Base-by-base conservation (phyloP, 2,888 invertebrate species). In the Cheilosia variabilis region DNA sequence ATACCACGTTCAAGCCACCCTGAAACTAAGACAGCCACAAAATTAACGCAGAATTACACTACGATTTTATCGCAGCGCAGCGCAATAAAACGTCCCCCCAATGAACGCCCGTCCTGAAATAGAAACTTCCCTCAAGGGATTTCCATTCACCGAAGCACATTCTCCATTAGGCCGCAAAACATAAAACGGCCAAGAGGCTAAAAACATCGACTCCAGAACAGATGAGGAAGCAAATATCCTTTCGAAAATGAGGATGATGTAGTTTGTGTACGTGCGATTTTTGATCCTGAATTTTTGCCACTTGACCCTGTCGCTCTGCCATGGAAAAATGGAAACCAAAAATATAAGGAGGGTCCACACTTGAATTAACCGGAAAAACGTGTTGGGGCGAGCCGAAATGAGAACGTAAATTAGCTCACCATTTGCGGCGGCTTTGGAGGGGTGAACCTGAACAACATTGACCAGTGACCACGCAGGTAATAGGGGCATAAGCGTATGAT, bases 31-130 rank as follows among this genome's bases (percentile, higher is more conserved):
- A 65, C 65, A 65, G 72, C 72, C 79, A 60, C 79, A 79, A 79
- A 79, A 79, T 79, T 72, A 80, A 80, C 73, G 73, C 79, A 80
- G 73, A 68, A 80, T 73, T 73, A 68, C 68, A 66, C 60, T 63
- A 53, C 73, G 63, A 45, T 80, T 80, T 73, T 73, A 55, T 73
- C 60, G 66, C 62, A 47, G 79, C 52, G 58, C 45, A 72, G 72
- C 52, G 52, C 53, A 72, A 79, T 79, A 66, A 79, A 72, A 79
- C 60, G 68, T 47, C 66, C 66, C 52, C 57, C 69, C 45, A 24
- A 69, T 55, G 55, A 62, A 53, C 47, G 41, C 17, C 37, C 24
- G 71, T 57, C 55, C 37, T 37, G 31, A 45, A 72, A 58, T 58
- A 72, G 72, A 72, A 72, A 60, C 72, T 52, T 66, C 24, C 72